Evolutionary conservation across 2,888 invertebrate species (phyloP).

Genomic region (Pseudeuparius sepicola): DNA sequence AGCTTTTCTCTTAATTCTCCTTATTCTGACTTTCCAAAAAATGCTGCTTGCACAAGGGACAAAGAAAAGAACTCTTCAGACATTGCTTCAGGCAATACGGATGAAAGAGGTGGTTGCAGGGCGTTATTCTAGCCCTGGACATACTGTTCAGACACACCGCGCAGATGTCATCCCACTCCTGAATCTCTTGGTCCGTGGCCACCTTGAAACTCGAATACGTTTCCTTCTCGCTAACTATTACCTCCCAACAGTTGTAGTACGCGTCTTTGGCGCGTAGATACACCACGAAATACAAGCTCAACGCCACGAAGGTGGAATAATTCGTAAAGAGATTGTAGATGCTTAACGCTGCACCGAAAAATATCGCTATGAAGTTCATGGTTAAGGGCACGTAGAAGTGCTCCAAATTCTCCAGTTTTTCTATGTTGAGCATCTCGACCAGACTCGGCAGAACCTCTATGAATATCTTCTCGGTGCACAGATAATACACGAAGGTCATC

Average conservation of each 20-base stretch:
- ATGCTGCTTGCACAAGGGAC: slow-evolving; percentile 60
- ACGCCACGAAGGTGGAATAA: slow-evolving; percentile 27
- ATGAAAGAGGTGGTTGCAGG: slow-evolving; percentile 72
- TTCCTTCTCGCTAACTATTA: slow-evolving; percentile 30
- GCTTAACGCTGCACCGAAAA: slow-evolving; percentile 22
- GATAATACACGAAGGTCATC: slow-evolving; percentile 57
- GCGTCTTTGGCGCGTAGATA: slow-evolving; percentile 35
- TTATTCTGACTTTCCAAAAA: slow-evolving; percentile 29
- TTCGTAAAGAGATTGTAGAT: slow-evolving; percentile 20
- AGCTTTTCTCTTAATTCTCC: too few relatives aligned
- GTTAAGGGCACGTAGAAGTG: slow-evolving; percentile 56
- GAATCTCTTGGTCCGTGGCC: slow-evolving; percentile 56
- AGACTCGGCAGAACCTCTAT: slow-evolving; percentile 51
- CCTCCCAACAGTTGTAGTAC: slow-evolving; percentile 32
- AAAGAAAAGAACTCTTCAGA: slow-evolving; percentile 55
- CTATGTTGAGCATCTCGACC: slow-evolving; percentile 46
- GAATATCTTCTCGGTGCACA: slow-evolving; percentile 60
- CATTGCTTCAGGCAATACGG: slow-evolving; percentile 64
- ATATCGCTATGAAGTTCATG: slow-evolving; percentile 48
- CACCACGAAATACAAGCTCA: slow-evolving; percentile 33
- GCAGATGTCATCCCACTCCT: slow-evolving; percentile 65
- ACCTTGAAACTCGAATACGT: slow-evolving; percentile 36
- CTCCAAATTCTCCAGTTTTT: slow-evolving; percentile 60
- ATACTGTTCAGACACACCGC: slow-evolving; percentile 64
- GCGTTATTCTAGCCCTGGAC: slow-evolving; percentile 62